A percentile compares a stretch with the other conserved stretches of the same genome.
Evolutionary conservation across 2,113 vertebrate species (phyloP).

Genomic region (Larimichthys polyactis): DNA sequence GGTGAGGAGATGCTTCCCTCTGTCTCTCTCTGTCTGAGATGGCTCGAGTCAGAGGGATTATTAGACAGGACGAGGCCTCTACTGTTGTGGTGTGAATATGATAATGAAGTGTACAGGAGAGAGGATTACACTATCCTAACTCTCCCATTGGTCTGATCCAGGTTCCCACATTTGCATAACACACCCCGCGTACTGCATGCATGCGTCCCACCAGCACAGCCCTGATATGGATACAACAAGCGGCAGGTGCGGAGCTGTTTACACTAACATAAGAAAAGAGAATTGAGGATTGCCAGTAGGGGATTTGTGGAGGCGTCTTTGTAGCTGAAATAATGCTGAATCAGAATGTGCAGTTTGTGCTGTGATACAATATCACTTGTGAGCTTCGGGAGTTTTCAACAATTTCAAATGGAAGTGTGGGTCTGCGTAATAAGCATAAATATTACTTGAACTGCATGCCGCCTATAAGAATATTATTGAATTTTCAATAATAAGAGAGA

Average conservation of each 20-base stretch:
- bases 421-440: slow-evolving; percentile 27
- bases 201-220: slow-evolving; percentile 45
- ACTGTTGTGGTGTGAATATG: slow-evolving; percentile 62
- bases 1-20: slow-evolving; percentile 44
- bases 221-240: slow-evolving; percentile 63
- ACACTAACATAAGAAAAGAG: slow-evolving; percentile 49
- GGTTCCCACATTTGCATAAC: slow-evolving; percentile 68
- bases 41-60: slow-evolving; percentile 68
- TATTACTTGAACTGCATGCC: slow-evolving; percentile 36
- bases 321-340: slow-evolving; percentile 62
- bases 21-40: slow-evolving; percentile 36
- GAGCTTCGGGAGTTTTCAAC: slow-evolving; percentile 49
- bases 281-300: slow-evolving; percentile 47
- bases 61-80: slow-evolving; percentile 53
- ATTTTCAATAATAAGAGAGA: slow-evolving; percentile 46
- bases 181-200: slow-evolving; percentile 47
- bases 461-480: slow-evolving; percentile 50
- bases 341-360: slow-evolving; percentile 50
- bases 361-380: slow-evolving; percentile 32
- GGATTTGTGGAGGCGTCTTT: slow-evolving; percentile 53
- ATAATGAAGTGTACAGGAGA: slow-evolving; percentile 74
- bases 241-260: slow-evolving; percentile 57
- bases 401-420: slow-evolving; percentile 44
- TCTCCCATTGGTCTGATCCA: slow-evolving; percentile 75
- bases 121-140: slow-evolving; percentile 74